Percentiles rank a stretch among this genome's conserved stretches.
phyloP scores from a whole-genome alignment of 2,113 vertebrate genomes.

The Aspidoscelis tigris region DNA sequence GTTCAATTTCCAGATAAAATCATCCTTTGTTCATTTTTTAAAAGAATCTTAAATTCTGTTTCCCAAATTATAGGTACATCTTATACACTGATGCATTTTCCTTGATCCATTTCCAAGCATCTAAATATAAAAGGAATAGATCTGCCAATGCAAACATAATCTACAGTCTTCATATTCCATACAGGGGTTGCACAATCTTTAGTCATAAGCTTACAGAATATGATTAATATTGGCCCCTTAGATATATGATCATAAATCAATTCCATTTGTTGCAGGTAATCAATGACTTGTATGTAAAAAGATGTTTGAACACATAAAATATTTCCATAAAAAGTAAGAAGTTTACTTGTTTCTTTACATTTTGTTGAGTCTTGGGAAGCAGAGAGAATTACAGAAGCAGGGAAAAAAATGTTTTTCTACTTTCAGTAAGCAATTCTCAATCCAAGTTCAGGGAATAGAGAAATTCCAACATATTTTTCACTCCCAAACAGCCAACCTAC shows the following conservation, averaged over 20 bases:
- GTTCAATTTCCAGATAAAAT: no score
- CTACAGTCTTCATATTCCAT: not conserved
- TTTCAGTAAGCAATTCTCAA: no score
- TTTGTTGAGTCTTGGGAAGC: not conserved
- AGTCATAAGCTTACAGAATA: not conserved
- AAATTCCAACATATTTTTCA: no score
- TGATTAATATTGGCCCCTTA: no score
- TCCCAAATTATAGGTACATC: no score
- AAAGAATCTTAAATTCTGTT: no score
- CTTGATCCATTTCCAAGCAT: not conserved
- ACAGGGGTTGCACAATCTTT: not conserved
- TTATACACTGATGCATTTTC: no score
- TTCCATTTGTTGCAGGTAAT: not conserved
- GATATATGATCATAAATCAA: not conserved
- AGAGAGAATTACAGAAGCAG: not conserved
- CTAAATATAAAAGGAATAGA: not conserved
- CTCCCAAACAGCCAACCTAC: not conserved
- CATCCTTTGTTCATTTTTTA: no score
- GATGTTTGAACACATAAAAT: not conserved
- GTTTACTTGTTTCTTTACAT: not conserved
- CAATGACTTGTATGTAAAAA: not conserved
- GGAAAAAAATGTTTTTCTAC: not conserved
- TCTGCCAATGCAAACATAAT: not conserved
- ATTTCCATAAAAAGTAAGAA: no score
- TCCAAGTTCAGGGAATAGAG: no score